These are phyloP conservation scores for Cassiopea andromeda DNA, from an alignment of 30 jellyfish, hydroid and myxozoan genomes.

Conservation along the genomic window DNA sequence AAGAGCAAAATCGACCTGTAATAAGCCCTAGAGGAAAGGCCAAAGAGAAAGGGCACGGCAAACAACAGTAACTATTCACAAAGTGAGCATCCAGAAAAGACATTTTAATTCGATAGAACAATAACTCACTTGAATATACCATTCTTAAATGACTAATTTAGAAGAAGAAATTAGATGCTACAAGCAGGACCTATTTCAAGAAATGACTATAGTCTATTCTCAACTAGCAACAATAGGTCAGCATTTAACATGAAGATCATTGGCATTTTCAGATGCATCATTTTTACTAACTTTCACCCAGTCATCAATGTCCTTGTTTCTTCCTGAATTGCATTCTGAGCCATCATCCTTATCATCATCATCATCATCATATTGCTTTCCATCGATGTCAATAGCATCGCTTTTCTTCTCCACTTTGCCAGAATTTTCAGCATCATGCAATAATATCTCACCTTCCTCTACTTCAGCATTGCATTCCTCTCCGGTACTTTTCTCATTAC, in stretches of 20 bases:
- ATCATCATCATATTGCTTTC: neutral
- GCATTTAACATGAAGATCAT: neutral
- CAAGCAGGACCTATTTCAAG: too few relatives aligned
- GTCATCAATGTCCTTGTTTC: slow-evolving; percentile 80
- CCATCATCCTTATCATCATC: slow-evolving; percentile 32
- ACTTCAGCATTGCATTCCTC: slow-evolving; percentile 7
- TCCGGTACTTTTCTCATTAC: slow-evolving; percentile 15
- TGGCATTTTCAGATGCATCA: slow-evolving; percentile 47
- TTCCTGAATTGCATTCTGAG: slow-evolving; percentile 65
- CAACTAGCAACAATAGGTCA: neutral
- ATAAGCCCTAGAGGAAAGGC: too few relatives aligned
- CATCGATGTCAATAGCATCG: slow-evolving; percentile 2
- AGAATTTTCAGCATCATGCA: neutral
- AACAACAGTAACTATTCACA: too few relatives aligned
- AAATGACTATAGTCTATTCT: too few relatives aligned
- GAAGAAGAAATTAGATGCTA: too few relatives aligned
- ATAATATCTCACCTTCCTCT: neutral
- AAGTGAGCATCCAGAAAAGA: too few relatives aligned
- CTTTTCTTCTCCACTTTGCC: slow-evolving; percentile 14
- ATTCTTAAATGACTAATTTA: too few relatives aligned
- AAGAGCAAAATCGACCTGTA: too few relatives aligned
- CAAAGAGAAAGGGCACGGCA: too few relatives aligned
- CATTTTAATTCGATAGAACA: too few relatives aligned
- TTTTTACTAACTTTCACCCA: slow-evolving; percentile 92
- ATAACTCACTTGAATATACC: too few relatives aligned